phyloP scores from a whole-genome alignment of 2,113 vertebrate species.

The Oryzias javanicus region DNA sequence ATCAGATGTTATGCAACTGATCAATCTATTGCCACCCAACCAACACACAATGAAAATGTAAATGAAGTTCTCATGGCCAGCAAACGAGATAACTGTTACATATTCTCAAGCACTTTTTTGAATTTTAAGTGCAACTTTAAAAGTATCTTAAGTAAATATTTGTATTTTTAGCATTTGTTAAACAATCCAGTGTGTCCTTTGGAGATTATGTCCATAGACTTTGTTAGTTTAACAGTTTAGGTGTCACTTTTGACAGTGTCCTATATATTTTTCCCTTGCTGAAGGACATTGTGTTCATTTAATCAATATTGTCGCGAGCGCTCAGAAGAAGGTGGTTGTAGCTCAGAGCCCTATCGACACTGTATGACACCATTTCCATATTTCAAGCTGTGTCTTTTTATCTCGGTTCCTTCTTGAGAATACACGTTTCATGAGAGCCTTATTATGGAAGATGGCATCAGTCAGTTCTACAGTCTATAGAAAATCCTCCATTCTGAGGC shows the following conservation, averaged over 20 bases:
- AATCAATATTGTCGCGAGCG: slow-evolving; percentile 15
- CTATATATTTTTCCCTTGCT: slow-evolving; percentile 13
- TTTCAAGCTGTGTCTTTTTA: slow-evolving; percentile 23
- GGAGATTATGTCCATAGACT: slow-evolving; percentile 3
- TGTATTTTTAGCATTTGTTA: too few relatives aligned
- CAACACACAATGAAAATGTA: too few relatives aligned
- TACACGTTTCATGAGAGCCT: slow-evolving; percentile 19
- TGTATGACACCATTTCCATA: slow-evolving; percentile 26
- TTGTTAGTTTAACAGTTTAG: slow-evolving; percentile 14
- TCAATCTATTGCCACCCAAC: too few relatives aligned
- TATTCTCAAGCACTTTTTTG: too few relatives aligned
- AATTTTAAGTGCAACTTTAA: too few relatives aligned
- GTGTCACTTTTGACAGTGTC: slow-evolving; percentile 10
- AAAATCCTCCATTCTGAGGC: slow-evolving; percentile 14
- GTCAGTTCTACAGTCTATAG: slow-evolving; percentile 10
- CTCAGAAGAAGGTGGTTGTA: neutral
- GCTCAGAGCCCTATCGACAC: slow-evolving; percentile 9
- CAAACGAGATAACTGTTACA: too few relatives aligned
- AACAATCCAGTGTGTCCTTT: neutral
- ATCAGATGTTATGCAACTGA: too few relatives aligned
- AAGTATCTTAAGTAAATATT: too few relatives aligned
- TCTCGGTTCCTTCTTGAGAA: slow-evolving; percentile 17
- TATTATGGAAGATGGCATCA: slow-evolving; percentile 23
- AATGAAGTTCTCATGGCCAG: too few relatives aligned
- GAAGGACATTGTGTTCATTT: slow-evolving; percentile 18